Base-by-base conservation (phyloP, 2,113 vertebrate species). In the Notarius quadriscutis region DNA sequence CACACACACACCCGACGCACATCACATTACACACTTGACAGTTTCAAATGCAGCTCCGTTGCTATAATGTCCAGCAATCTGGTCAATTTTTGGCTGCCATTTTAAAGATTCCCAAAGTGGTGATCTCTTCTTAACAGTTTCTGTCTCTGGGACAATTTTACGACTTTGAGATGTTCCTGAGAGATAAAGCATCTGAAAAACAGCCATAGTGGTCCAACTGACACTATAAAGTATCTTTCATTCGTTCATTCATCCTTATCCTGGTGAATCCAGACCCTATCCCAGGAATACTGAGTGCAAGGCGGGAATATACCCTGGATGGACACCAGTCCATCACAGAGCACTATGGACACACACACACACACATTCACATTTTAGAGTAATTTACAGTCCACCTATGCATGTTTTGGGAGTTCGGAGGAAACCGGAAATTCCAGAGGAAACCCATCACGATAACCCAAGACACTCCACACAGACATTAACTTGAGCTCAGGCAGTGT, bases 141-240 rank as follows among this genome's bases (percentile, higher is more conserved):
- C 58, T 60, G 58, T 63, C 22, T 63, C 60, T 63, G 58, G 18
- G 60, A 63, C 60, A 60, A 18, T 60, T 63, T 22, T 63, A 63
- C 22, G 22, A 60, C 17, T 18, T 57, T 57, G 55, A 84, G 81
- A 67, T 69, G 81, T 30, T 83, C 34, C 41, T 69, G 63, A 65
- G 25, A 69, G 48, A 83, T 67, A 84, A 71, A 84, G 63, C 82
- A 27, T 57, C 65, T 79, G 25, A 79, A 55, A 55, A 14, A 53
- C n/a, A 22, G 20, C 77, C 51, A 30, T 14, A 67, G 27, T 7
- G 67, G 55, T 17, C n/a, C 53, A 58, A 58, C 51, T 18, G 53
- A 51, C 22, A 27, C 11, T 12, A n/a, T 30, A 55, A 79, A 67
- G 65, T 17, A 50, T 48, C 50, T 50, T 84, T 53, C 81, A 53